Evolutionary conservation across 37 sponge, comb jelly and placozoan species (phyloP), one percentile per base, ranked within the genome.

Genomic region (Ephydatia muelleri): DNA sequence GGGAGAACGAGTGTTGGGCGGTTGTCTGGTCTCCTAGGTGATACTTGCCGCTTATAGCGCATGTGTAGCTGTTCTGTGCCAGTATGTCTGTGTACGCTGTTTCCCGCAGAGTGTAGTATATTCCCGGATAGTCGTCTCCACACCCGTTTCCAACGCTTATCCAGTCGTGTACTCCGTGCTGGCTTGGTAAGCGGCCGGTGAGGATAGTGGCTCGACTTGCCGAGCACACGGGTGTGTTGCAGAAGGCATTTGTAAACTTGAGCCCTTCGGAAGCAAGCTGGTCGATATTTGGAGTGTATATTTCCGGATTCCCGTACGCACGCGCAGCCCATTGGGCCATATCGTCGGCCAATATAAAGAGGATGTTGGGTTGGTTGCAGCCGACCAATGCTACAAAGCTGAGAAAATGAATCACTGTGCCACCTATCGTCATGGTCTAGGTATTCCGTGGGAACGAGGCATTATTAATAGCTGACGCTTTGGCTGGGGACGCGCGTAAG

Each of bases 201-300:
- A 92, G 84, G 80, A 84, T 84, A 31, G 82, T 69, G 11, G 92
- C 78, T 1, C 92, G 35, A 68, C 92, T 92, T 2, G 92, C 89
- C 14, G 92, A 92, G 77, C 92, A 92, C 22, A 92, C 92, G 3
- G 89, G 92, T 29, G 92, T 88, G 67, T 88, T 92, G 77, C 89
- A 92, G 80, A 84, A 92, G 29, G 92, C 92, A 80, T 92, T 84
- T 27, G 39, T 75, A 76, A 92, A 92, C 35, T 78, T 79, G 21
- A 92, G 32, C 12, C 92, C 92, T 88, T 92, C 92, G 0, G 65
- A 73, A 31, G 92, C 92, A 35, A 92, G 72, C 81, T 68, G 84
- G 92, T 92, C 92, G 9, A 92, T 84, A 72, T 84, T 88, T 9
- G 92, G 92, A 32, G 92, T 92, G 37, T 68, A 27, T 28, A 88